Evolutionary conservation across 2,113 vertebrate species (phyloP), one percentile per base, ranked within the genome.

Genomic region (Dendrocopos noguchii): DNA sequence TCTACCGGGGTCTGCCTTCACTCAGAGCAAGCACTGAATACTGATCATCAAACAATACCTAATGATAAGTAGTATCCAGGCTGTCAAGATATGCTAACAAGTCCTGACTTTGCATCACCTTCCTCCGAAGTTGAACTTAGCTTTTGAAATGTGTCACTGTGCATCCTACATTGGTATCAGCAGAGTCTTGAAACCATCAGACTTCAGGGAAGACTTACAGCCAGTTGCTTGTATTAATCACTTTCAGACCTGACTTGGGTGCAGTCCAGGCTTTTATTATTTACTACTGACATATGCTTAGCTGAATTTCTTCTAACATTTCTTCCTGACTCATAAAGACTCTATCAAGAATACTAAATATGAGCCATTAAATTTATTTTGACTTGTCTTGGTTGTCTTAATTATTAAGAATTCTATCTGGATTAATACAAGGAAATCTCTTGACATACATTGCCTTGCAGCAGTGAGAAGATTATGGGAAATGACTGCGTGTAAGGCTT

Each of bases 381-480:
- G 95, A 97, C 95, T 97, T 85, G 90, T 68, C 94, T 95, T 59
- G 33, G 17, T 87, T 97, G 93, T 96, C 94, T 97, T 96, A 94
- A 96, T 97, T 86, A 98, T 97, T 97, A 97, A 94, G 80, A 91
- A 91, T 92, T 95, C 94, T 95, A 89, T 97, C 97, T 96, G 94
- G 91, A 96, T 33, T 95, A 97, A 95, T 87, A 87, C 34, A 72
- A 80, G 87, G 75, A 97, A 94, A 95, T 96, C 96, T 95, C 95
- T 87, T 97, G 95, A 97, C 93, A 92, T 29, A 76, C 79, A 92
- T 42, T 96, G 93, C 93, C 94, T 96, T 95, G 87, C n/a, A 28
- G 95, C 84, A 90, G 90, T 77, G 81, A 95, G 91, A 80, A 84
- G 82, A 91, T 93, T 80, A 92, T 25, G 63, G 55, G 65, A 91